phyloP scores from a whole-genome alignment of 2,797 vertebrate species.

The Scomberomorus guttatus region DNA sequence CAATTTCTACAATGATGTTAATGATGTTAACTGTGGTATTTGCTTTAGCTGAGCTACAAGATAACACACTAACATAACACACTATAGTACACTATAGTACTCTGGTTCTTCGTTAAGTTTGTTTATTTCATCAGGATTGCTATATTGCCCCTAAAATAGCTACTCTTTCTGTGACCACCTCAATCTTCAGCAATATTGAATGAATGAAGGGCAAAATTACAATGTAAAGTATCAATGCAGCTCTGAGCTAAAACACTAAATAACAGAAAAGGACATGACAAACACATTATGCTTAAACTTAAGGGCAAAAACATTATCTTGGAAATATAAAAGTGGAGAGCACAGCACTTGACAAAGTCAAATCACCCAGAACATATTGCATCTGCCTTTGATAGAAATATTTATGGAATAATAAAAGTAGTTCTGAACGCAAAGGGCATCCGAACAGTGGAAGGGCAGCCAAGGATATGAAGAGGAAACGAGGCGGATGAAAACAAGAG shows the following conservation, averaged over 20 bases:
- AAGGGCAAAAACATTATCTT: constrained; percentile 4
- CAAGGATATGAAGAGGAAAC: constrained; percentile 11
- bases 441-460: not conserved
- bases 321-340: constrained; percentile 6
- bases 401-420: constrained; percentile 35
- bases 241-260: not conserved
- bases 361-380: not conserved
- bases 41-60: not conserved
- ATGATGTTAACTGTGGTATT: not conserved
- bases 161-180: not conserved
- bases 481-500: not conserved
- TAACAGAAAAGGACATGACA: not conserved
- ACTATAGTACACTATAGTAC: too few relatives aligned
- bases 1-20: not conserved
- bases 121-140: not conserved
- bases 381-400: not conserved
- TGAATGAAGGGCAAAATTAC: not conserved
- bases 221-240: not conserved
- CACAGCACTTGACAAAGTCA: constrained; percentile 15
- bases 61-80: not conserved
- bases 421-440: not conserved
- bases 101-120: not conserved
- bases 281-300: not conserved
- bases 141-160: not conserved
- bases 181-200: not conserved